Conservation (phyloP, 2,797 vertebrate genomes). For the Ctenopoma kingsleyae region DNA sequence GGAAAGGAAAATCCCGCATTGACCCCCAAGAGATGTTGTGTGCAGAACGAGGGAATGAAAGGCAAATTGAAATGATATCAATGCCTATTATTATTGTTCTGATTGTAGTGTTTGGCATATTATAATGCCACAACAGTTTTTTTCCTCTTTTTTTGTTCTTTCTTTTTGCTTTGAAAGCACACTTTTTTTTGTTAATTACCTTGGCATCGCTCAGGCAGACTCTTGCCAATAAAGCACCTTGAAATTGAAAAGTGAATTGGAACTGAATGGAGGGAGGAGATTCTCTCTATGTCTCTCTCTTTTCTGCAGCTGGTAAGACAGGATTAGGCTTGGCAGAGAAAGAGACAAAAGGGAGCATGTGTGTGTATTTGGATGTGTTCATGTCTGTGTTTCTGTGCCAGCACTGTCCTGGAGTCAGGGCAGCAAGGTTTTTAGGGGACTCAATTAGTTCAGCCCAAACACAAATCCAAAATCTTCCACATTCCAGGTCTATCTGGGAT, state of each 20-base stretch:
- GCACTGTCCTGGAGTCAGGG: slow-evolving; percentile 73
- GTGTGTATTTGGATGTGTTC: slow-evolving; percentile 38
- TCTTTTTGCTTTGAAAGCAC: slow-evolving; percentile 71
- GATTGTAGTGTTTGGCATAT: slow-evolving; percentile 58
- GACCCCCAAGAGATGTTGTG: slow-evolving; percentile 46
- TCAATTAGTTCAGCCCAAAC: slow-evolving; percentile 85
- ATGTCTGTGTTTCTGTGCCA: slow-evolving; percentile 50
- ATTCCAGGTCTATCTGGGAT: slow-evolving; percentile 78
- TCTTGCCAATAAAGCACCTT: slow-evolving; percentile 85
- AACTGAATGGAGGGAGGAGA: slow-evolving; percentile 80
- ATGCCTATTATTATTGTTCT: slow-evolving; percentile 64
- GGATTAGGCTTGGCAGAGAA: slow-evolving; percentile 85
- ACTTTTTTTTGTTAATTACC: slow-evolving; percentile 79
- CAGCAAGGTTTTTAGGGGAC: slow-evolving; percentile 76
- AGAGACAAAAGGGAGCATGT: slow-evolving; percentile 71
- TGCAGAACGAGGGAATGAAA: slow-evolving; percentile 36
- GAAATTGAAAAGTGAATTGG: slow-evolving; percentile 87
- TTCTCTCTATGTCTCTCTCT: slow-evolving; percentile 73
- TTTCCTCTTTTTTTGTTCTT: slow-evolving; percentile 33
- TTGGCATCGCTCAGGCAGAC: slow-evolving; percentile 75
- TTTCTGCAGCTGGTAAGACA: slow-evolving; percentile 77
- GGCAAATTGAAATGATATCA: slow-evolving; percentile 66
- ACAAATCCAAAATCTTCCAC: slow-evolving; percentile 77
- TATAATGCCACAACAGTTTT: slow-evolving; percentile 50
- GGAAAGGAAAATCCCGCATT: slow-evolving; percentile 42